These are phyloP conservation scores for Lochmaea crataegi DNA, from an alignment of 2,888 invertebrate species.

Conservation along the genomic window DNA sequence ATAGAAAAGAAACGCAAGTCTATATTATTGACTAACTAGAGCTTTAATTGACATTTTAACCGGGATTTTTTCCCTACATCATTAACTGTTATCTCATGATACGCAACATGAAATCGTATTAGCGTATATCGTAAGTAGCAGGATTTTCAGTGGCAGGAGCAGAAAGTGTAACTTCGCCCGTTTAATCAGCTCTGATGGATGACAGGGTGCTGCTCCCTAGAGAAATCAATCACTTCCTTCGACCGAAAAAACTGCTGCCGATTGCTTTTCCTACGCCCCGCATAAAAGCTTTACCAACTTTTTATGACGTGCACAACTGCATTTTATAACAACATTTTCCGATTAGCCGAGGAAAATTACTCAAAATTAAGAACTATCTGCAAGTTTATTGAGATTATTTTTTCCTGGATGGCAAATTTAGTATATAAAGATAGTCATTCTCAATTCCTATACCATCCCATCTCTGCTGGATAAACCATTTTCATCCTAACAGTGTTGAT, in stretches of 20 bases:
- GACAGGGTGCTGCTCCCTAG: slow-evolving; percentile 60
- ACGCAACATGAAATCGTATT: slow-evolving; percentile 49
- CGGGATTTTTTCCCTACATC: not conserved
- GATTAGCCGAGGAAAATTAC: not conserved
- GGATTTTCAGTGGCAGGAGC: slow-evolving; percentile 6
- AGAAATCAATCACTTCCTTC: slow-evolving; percentile 64
- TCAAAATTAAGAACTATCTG: not conserved
- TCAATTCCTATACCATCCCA: no score
- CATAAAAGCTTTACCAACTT: slow-evolving; percentile 53
- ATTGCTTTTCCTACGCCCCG: slow-evolving; percentile 54
- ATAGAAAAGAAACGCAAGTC: not conserved
- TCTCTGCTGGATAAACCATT: no score
- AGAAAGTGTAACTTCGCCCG: slow-evolving; percentile 42
- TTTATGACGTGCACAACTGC: slow-evolving; percentile 43
- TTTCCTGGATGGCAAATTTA: no score
- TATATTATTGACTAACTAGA: not conserved
- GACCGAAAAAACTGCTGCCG: slow-evolving; percentile 60
- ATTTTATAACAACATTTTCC: slow-evolving; percentile 1
- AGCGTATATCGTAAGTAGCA: slow-evolving; percentile 15
- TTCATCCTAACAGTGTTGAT: no score
- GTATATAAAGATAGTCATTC: no score
- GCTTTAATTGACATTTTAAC: not conserved
- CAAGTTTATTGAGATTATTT: no score
- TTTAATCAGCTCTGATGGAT: slow-evolving; percentile 64
- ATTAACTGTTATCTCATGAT: slow-evolving; percentile 56